Evolutionary conservation across 2,113 vertebrate species (phyloP).

Genomic region (Herpetotheres cachinnans): DNA sequence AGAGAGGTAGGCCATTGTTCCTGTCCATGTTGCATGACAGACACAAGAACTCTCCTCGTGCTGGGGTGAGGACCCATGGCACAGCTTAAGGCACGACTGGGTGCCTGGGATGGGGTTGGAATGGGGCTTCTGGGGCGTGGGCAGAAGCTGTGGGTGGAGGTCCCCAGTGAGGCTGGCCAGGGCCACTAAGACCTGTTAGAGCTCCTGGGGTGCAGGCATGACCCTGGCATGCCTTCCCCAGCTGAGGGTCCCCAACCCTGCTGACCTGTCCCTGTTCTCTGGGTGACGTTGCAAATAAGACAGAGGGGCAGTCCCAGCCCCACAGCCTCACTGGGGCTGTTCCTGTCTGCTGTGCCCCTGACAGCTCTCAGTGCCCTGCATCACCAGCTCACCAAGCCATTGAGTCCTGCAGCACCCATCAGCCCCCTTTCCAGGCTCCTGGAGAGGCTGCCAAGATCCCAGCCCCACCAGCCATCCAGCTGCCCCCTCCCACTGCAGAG

Average conservation of each 20-base stretch:
- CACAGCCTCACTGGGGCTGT: not conserved
- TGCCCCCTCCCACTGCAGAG: not conserved
- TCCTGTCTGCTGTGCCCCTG: not conserved
- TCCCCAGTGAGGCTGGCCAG: not conserved
- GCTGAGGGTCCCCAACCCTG: not conserved
- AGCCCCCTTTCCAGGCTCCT: not conserved
- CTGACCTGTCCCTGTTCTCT: not conserved
- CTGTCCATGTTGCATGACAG: not conserved
- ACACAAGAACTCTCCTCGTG: fast-evolving
- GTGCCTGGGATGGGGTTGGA: not conserved
- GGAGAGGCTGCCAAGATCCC: not conserved
- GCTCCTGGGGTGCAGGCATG: not conserved
- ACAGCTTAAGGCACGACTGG: not conserved
- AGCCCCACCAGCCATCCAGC: fast-evolving
- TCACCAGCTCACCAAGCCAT: not conserved
- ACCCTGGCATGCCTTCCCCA: not conserved
- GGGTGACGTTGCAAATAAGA: not conserved
- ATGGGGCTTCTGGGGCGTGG: not conserved
- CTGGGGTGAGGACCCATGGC: fast-evolving
- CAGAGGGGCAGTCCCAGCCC: not conserved
- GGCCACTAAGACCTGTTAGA: not conserved
- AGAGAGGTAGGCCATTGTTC: not conserved
- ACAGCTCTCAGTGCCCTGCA: not conserved
- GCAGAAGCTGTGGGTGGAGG: not conserved
- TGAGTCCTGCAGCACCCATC: not conserved